Base-by-base conservation (phyloP, 2,888 invertebrate genomes). In the Ligdia adustata region DNA sequence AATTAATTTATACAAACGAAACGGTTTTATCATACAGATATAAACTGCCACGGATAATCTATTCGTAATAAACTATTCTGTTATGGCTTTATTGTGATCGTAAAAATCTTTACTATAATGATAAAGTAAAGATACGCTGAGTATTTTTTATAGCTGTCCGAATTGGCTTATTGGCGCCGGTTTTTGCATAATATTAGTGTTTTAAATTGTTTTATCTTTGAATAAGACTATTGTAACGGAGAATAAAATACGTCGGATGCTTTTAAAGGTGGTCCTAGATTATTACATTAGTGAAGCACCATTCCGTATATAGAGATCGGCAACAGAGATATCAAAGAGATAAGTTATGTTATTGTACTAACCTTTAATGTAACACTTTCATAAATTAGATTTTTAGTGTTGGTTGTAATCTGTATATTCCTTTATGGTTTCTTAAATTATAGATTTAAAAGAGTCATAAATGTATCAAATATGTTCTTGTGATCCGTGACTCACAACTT, bases 211-310 rank as follows among this genome's bases (percentile, higher is more conserved):
- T 73, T 81, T 75, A 68, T 69, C 79, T 78, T 60, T 41, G 49
- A 64, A 75, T 77, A 71, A 73, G 75, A 63, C 55, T 66, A 71
- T 37, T 27, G 75, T 71, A 68, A 72, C 59, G 53, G 57, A 39
- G 56, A 69, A 75, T 72, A 73, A 76, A 76, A 65, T 40, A 62
- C 44, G 54, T 59, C 38, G 34, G 42, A 68, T 52, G 68, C 75
- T 77, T 79, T 79, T 75, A 75, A 7, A 73, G 64, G 56, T 38
- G 42, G 37, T 48, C 42, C 27, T 33, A 15, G 31, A 13, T 27
- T 33, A 58, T 59, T 60, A 64, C 60, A 72, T 72, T 70, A 69
- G 56, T 60, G 48, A 61, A 56, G 38, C 53, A 44, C 52, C 44
- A 39, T 61, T 67, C 60, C 55, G 52, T 68, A 42, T 53, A 39